A percentile compares a stretch with the other conserved stretches of the same genome.
Conservation (phyloP, 2,888 invertebrate species). For the Argyresthia goedartella region DNA sequence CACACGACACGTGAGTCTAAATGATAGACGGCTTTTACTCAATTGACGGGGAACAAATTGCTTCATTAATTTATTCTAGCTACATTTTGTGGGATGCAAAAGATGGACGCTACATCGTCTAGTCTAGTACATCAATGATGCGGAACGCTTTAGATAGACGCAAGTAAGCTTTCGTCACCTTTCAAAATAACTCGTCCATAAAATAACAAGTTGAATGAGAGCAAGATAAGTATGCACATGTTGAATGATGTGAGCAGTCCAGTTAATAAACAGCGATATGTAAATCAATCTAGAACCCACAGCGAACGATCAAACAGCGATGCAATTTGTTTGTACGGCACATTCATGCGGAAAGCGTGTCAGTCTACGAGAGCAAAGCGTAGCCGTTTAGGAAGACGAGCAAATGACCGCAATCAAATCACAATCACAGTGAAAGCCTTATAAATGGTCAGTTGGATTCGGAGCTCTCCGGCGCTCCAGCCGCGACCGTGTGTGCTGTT, state of each 20-base stretch:
- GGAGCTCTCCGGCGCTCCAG: slow-evolving; percentile 20
- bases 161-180: background rate
- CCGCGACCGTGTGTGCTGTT: slow-evolving; percentile 34
- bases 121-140: background rate
- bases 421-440: slow-evolving; percentile 59
- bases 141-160: background rate
- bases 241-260: background rate
- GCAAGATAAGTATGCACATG: too few species aligned
- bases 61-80: slow-evolving; percentile 25
- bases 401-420: slow-evolving; percentile 58
- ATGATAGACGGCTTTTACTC: slow-evolving; percentile 31
- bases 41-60: slow-evolving; percentile 35
- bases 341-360: slow-evolving; percentile 27
- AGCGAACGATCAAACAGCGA: slow-evolving; percentile 21
- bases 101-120: background rate
- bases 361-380: slow-evolving; percentile 32
- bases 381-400: slow-evolving; percentile 42
- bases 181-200: too few species aligned
- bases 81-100: background rate
- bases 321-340: slow-evolving; percentile 31
- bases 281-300: slow-evolving; percentile 5
- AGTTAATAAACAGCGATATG: background rate
- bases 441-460: slow-evolving; percentile 26
- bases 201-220: too few species aligned
- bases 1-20: slow-evolving; percentile 15